These are phyloP conservation scores for Corydoras sp. DNA, from an alignment of 2,113 vertebrate genomes.

Conservation along the genomic window DNA sequence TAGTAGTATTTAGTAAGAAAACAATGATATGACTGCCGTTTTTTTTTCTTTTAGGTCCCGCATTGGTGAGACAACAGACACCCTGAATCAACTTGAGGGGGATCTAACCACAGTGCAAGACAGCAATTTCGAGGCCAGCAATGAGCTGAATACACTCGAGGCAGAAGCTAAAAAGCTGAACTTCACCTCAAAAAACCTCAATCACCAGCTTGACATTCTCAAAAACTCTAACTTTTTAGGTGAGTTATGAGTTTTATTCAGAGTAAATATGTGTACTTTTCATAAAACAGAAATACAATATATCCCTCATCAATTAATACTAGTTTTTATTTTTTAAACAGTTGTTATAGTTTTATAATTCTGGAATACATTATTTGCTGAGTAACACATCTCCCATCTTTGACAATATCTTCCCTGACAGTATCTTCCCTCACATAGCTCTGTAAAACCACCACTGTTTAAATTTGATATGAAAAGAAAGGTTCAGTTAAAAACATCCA, in stretches of 20 bases:
- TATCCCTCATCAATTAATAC: no score
- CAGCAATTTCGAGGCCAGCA: constrained; percentile 83
- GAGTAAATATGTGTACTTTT: background rate
- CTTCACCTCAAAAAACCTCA: constrained; percentile 77
- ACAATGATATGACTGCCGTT: background rate
- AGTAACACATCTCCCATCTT: no score
- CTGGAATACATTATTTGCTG: no score
- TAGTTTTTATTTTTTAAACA: no score
- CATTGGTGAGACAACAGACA: constrained; percentile 80
- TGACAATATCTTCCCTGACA: no score
- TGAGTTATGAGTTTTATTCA: constrained; percentile 49
- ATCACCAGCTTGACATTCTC: constrained; percentile 76
- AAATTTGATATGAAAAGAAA: no score
- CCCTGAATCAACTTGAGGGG: constrained; percentile 79
- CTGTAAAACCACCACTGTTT: no score
- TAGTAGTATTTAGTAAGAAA: no score
- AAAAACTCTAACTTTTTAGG: constrained; percentile 95
- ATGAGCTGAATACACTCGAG: constrained; percentile 76
- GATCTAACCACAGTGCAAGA: constrained; percentile 83
- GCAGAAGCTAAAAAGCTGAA: constrained; percentile 79
- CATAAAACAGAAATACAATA: no score
- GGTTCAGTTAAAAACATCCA: no score
- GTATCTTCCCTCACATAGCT: no score
- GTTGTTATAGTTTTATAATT: no score
- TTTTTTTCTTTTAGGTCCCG: constrained; percentile 60